Percentiles rank a stretch among this genome's conserved stretches.
phyloP scores from a whole-genome alignment of 2,113 vertebrate species.

The Labeo rohita region DNA sequence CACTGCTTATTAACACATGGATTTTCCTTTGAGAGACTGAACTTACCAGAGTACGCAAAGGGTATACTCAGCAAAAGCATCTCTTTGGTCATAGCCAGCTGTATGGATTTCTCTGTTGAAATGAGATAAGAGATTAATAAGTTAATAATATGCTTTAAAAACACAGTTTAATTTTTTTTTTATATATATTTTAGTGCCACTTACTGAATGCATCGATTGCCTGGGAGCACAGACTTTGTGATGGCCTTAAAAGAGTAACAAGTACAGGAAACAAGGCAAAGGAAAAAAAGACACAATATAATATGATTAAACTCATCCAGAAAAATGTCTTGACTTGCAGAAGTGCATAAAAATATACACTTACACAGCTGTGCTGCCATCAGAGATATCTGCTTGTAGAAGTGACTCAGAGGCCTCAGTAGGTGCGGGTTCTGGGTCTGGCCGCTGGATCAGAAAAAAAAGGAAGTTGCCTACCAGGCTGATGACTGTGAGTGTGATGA shows the following conservation, averaged over 20 bases:
- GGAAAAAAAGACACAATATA: neutral
- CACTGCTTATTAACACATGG: neutral
- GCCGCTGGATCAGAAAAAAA: slow-evolving; percentile 92
- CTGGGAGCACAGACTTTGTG: slow-evolving; percentile 72
- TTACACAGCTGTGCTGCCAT: slow-evolving; percentile 46
- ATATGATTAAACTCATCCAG: neutral
- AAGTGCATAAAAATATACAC: neutral
- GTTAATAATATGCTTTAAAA: neutral
- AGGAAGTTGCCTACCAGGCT: slow-evolving; percentile 95
- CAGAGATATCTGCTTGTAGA: slow-evolving; percentile 61
- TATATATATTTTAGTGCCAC: slow-evolving; percentile 58
- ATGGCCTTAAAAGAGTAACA: slow-evolving; percentile 69
- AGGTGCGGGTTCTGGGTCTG: slow-evolving; percentile 68
- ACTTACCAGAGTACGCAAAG: slow-evolving; percentile 90
- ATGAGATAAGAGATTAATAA: neutral
- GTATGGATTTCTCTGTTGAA: slow-evolving; percentile 83
- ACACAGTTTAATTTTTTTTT: neutral
- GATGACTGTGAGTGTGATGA: slow-evolving; percentile 94
- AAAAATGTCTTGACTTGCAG: slow-evolving; percentile 17
- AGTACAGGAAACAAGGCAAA: neutral
- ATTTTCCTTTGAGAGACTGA: neutral
- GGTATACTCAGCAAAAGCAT: slow-evolving; percentile 90
- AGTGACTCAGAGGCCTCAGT: slow-evolving; percentile 63
- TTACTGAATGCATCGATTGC: slow-evolving; percentile 91
- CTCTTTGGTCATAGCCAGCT: slow-evolving; percentile 86